These are phyloP conservation scores for Smithornis capensis DNA, from an alignment of 2,113 vertebrate species.

Conservation along the genomic window DNA sequence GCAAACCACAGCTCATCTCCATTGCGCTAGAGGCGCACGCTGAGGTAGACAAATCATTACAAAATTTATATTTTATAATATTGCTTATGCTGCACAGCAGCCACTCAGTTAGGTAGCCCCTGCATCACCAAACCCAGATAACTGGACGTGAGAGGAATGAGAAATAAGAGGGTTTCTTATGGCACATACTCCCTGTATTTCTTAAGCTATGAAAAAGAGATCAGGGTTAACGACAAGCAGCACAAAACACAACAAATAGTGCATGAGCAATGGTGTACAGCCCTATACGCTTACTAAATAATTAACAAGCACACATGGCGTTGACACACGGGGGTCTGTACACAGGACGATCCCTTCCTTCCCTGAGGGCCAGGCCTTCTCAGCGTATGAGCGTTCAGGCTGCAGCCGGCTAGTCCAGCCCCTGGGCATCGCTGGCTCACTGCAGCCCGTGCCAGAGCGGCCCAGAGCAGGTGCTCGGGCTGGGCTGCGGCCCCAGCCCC, in stretches of 20 bases:
- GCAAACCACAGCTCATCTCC: neutral
- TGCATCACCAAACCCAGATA: neutral
- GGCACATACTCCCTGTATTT: neutral
- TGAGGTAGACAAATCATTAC: neutral
- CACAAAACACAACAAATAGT: neutral
- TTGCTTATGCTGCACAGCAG: neutral
- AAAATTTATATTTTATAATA: neutral
- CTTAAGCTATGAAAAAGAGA: neutral
- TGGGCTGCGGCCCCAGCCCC: neutral
- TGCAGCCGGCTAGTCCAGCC: neutral
- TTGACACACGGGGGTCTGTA: neutral
- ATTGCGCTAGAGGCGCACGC: neutral
- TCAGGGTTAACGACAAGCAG: neutral
- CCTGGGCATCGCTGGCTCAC: neutral
- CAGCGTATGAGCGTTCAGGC: neutral
- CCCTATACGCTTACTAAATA: neutral
- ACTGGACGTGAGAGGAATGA: neutral
- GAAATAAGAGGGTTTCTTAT: neutral
- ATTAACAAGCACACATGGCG: accelerated
- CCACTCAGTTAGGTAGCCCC: neutral
- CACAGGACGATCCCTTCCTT: neutral
- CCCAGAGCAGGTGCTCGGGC: neutral
- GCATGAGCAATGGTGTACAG: neutral
- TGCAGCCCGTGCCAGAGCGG: neutral
- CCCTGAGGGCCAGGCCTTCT: neutral